phyloP scores from a whole-genome alignment of 2,888 invertebrate genomes.

The Chironomus riparius region DNA sequence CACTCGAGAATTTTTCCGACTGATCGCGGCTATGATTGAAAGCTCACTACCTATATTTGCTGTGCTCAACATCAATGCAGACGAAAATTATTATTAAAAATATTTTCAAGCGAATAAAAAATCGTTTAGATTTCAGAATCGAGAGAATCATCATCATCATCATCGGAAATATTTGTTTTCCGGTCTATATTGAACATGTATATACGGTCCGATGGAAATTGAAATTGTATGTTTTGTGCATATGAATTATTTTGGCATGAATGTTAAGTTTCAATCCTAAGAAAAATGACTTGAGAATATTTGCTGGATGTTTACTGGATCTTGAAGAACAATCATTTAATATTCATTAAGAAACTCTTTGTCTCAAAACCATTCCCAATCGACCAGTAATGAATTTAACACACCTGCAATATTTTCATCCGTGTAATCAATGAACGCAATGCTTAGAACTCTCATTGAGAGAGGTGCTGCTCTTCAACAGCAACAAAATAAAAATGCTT shows the following conservation, averaged over 20 bases:
- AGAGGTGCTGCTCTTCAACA: too few species aligned
- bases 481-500: too few species aligned
- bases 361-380: not conserved
- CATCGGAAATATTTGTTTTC: conserved; percentile 22
- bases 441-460: too few species aligned
- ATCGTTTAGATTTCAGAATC: conserved; percentile 11
- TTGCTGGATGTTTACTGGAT: not conserved
- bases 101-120: not conserved
- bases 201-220: not conserved
- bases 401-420: not conserved
- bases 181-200: conserved; percentile 1
- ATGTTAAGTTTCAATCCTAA: not conserved
- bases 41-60: not conserved
- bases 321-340: not conserved
- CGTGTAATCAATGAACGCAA: not conserved
- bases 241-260: not conserved
- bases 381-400: not conserved
- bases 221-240: not conserved
- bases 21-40: not conserved
- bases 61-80: not conserved
- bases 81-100: conserved; percentile 15
- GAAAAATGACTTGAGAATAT: not conserved
- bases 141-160: conserved; percentile 24
- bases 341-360: not conserved
- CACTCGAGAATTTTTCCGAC: not conserved